Base-by-base conservation (phyloP, 2,797 vertebrate species). In the Leptodactylus fallax region DNA sequence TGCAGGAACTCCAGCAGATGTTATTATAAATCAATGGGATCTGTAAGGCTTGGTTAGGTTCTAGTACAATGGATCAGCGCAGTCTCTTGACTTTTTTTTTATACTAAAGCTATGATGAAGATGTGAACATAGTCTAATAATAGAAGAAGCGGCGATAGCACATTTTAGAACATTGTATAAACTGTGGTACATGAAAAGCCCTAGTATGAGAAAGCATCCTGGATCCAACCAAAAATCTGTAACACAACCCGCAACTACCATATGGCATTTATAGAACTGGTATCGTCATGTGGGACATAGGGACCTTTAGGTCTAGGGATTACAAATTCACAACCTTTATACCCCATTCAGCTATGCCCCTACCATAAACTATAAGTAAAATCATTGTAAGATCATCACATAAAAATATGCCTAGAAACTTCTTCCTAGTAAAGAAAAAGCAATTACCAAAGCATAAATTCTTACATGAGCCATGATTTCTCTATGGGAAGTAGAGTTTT, bases 401-500 rank as follows among this genome's bases (percentile, higher is more conserved):
- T 49, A 74, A 76, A 17, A 49, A n/a, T 76, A 47, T 0, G 5
- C n/a, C 21, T n/a, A 49, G 45, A 76, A 76, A 76, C 11, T 1
- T 51, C 47, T 11, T 14, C 47, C 12, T 53, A n/a, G 21, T n/a
- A 11, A 51, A 74, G 3, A 74, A 12, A 3, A n/a, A 47, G 19
- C 19, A 11, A 49, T 72, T 72, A 47, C 36, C 47, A 17, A 19
- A 19, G 7, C 7, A 72, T 72, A 72, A 72, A 76, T 76, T 76
- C 3, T 13, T 6, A 2, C 3, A 25, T 85, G 16, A 78, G 58
- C 9, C 12, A 17, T 12, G 71, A 69, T 56, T 83, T 53, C n/a
- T 76, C 12, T 65, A 9, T 61, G 19, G 58, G 17, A 65, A 76
- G 21, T 47, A 77, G 23, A 82, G 60, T 83, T 83, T 63, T 45